Base-by-base conservation (phyloP, 2,797 vertebrate species). In the Microchirus variegatus region DNA sequence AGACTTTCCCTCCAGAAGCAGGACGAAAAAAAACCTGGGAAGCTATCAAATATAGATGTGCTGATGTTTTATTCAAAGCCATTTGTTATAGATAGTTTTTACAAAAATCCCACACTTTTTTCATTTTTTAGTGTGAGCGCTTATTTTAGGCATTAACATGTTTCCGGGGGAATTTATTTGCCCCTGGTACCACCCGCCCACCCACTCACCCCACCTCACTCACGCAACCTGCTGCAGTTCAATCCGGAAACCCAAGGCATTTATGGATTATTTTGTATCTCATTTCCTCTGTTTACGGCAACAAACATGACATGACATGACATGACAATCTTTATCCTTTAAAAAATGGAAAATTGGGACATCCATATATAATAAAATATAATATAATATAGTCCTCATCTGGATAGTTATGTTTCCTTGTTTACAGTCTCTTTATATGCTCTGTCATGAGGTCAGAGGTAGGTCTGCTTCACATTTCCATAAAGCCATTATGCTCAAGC, bases 81-180 rank as follows among this genome's bases (percentile, higher is more conserved):
- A 82, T 91, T 89, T 89, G 85, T 91, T 88, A 85, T 76, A 83
- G 85, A 90, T 91, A 89, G 85, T 22, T 83, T 87, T 83, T 67
- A 83, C 69, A 84, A 81, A 81, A 89, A 78, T 77, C 51, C 55
- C 55, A 55, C 59, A 3, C 22, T 22, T 22, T 84, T 52, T 76
- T 82, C 74, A 71, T 77, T 72, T 84, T 80, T 78, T 65, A 67
- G 51, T 73, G 72, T 53, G 41, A 73, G 66, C 82, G 61, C 75
- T 70, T 59, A 43, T 59, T 64, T 16, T 18, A 51, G 22, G 64
- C 46, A 54, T 77, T 69, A 77, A 59, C 46, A 73, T 43, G 65
- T 22, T 61, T 53, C 19, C 11, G 26, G 63, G 63, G 44, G 31
- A 62, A 73, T 69, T 75, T 48, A 68, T 64, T 42, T 19, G 57